Percentiles rank a stretch among this genome's conserved stretches.
Evolutionary conservation across 2,113 vertebrate species (phyloP).

Genomic region (Chamaetylas fuelleborni): DNA sequence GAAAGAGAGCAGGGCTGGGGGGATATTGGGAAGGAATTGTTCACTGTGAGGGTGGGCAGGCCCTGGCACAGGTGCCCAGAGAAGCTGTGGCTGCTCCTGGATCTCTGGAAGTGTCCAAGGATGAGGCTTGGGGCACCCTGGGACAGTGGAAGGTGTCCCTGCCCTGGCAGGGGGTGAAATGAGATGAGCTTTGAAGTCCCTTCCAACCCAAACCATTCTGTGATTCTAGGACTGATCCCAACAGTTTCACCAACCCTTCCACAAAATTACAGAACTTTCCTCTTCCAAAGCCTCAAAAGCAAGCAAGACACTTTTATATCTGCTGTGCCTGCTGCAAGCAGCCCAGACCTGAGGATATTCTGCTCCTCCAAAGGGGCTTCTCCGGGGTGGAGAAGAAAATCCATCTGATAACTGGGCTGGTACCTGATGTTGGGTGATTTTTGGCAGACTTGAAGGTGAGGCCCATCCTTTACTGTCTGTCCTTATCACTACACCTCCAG

Average conservation of each 20-base stretch:
- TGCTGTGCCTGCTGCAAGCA: not conserved
- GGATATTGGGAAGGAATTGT: not conserved
- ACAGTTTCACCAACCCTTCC: not conserved
- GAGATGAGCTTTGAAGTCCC: not conserved
- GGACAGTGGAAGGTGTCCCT: not conserved
- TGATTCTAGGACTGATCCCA: not conserved
- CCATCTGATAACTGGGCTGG: fast-evolving
- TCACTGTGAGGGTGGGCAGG: fast-evolving
- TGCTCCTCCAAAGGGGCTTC: not conserved
- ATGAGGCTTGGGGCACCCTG: fast-evolving
- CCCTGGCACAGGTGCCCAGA: not conserved
- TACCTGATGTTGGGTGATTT: not conserved
- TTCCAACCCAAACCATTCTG: not conserved
- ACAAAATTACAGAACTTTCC: not conserved
- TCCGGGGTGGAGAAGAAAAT: not conserved
- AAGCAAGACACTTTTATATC: not conserved
- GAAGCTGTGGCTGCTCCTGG: not conserved
- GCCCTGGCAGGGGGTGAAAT: not conserved
- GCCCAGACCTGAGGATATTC: not conserved
- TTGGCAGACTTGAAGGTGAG: not conserved
- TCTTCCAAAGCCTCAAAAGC: not conserved
- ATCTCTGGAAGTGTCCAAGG: not conserved
- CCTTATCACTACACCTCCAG: not conserved
- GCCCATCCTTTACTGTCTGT: not conserved
- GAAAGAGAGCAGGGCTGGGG: fast-evolving